These are phyloP conservation scores for Schrankia costaestrigalis DNA, from an alignment of 2,888 invertebrate genomes.

Conservation along the genomic window DNA sequence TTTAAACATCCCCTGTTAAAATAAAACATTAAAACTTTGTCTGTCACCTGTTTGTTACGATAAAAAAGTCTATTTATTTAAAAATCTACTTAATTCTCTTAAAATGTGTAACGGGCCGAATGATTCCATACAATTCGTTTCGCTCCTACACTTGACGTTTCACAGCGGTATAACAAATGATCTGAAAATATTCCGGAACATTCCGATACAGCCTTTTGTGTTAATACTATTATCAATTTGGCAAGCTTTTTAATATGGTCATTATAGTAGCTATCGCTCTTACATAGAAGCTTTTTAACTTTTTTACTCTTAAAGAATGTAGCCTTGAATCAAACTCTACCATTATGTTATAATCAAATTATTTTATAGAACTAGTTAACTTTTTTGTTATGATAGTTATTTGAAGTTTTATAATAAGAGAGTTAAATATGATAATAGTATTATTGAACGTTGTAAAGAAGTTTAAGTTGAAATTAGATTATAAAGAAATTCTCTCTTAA, in stretches of 20 bases:
- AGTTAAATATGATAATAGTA: no score
- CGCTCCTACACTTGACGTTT: slow-evolving; percentile 53
- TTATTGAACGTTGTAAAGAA: no score
- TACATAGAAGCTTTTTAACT: slow-evolving; percentile 8
- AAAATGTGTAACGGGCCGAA: slow-evolving; percentile 28
- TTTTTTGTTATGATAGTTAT: no score
- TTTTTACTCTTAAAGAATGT: slow-evolving; percentile 11
- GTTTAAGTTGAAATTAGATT: no score
- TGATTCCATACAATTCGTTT: slow-evolving; percentile 55
- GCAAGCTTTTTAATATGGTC: slow-evolving; percentile 66
- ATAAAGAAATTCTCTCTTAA: no score
- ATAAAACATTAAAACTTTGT: no score
- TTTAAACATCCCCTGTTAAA: no score
- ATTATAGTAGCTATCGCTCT: slow-evolving; percentile 31
- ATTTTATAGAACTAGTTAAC: slow-evolving; percentile 4
- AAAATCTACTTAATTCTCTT: slow-evolving; percentile 14
- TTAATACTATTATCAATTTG: slow-evolving; percentile 75
- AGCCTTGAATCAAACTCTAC: slow-evolving; percentile 3
- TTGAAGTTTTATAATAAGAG: no score
- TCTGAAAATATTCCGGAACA: slow-evolving; percentile 55
- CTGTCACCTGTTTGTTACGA: no score
- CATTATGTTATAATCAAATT: slow-evolving; percentile 18
- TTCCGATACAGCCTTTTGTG: slow-evolving; percentile 53
- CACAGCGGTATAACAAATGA: slow-evolving; percentile 63
- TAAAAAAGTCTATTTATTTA: slow-evolving; percentile 9